Evolutionary conservation across 2,797 vertebrate genomes (phyloP), one percentile per base, ranked within the genome.

Genomic region (Manis crassicaudata): DNA sequence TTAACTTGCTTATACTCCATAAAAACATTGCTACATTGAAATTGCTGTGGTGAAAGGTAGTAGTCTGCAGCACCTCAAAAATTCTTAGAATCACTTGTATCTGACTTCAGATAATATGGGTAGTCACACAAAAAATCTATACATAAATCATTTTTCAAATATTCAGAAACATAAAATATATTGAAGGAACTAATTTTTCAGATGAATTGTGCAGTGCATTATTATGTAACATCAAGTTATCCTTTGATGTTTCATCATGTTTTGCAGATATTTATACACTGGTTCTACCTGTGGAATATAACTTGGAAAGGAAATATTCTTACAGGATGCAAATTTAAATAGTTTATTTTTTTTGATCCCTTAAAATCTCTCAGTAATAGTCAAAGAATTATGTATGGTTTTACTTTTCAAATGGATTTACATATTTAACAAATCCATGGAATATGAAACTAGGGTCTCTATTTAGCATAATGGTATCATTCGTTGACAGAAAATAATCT

Each of bases 391-490:
- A 62, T 70, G 23, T 85, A 86, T 58, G 20, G 7, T 32, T 86
- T 92, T 68, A 67, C 54, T 92, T 92, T 94, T 58, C 27, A 95
- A 93, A 60, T 88, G 17, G 46, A 54, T 3, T 91, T 70, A 80
- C 12, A 58, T 14, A 50, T 76, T 91, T 84, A 58, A 84, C 25
- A 29, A 56, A 87, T 54, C 25, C 20, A 80, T 50, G 2, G 56
- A 68, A 92, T 73, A n/a, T 89, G 32, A 81, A 84, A 77, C 7
- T 29, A 56, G 23, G 8, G 21, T 81, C n/a, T 89, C 89, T 67
- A 62, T 80, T 83, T 89, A 80, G 56, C 25, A 90, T n/a, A 80
- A 46, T 13, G 5, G 83, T 82, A n/a, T n/a, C 27, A 65, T 75
- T 82, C 65, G 18, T 52, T 89, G 8, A 46, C 37, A 72, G 37